These are phyloP conservation scores for Drosophila pachea DNA, from an alignment of 1,140 invertebrate genomes.

Conservation along the genomic window DNA sequence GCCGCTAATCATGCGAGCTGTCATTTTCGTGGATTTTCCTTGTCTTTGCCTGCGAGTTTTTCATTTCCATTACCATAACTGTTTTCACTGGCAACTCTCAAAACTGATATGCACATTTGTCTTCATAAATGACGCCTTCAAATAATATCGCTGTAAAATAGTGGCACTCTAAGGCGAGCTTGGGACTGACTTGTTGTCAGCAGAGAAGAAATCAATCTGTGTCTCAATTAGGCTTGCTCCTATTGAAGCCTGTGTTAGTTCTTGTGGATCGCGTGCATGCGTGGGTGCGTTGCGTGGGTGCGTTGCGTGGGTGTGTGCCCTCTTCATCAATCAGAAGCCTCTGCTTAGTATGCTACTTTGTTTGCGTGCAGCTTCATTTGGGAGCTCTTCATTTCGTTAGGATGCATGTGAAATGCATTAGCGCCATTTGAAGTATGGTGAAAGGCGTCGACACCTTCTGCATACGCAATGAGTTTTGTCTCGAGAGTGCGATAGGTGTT, in stretches of 20 bases:
- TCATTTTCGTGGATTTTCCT: conserved; percentile 6
- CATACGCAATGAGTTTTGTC: conserved; percentile 57
- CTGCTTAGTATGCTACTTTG: neutral
- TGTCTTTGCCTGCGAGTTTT: neutral
- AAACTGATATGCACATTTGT: too few relatives aligned
- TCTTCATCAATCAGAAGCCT: neutral
- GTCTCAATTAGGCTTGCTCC: too few relatives aligned
- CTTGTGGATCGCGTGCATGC: too few relatives aligned
- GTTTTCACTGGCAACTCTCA: neutral
- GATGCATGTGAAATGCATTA: conserved; percentile 27
- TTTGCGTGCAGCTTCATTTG: conserved; percentile 13
- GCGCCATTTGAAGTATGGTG: conserved; percentile 53
- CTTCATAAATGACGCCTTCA: neutral
- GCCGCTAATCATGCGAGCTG: conserved; percentile 25
- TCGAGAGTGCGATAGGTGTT: conserved; percentile 1
- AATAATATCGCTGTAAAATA: neutral
- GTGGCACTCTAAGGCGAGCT: too few relatives aligned
- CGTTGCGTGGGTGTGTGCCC: neutral
- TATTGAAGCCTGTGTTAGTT: too few relatives aligned
- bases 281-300: too few relatives aligned
- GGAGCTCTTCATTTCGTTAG: conserved; percentile 18
- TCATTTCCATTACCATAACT: neutral
- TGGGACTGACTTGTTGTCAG: too few relatives aligned
- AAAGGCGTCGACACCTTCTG: conserved; percentile 56
- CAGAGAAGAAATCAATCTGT: too few relatives aligned